Evolutionary conservation across 2,888 invertebrate species (phyloP).

Genomic region (Lucinisca nassula): DNA sequence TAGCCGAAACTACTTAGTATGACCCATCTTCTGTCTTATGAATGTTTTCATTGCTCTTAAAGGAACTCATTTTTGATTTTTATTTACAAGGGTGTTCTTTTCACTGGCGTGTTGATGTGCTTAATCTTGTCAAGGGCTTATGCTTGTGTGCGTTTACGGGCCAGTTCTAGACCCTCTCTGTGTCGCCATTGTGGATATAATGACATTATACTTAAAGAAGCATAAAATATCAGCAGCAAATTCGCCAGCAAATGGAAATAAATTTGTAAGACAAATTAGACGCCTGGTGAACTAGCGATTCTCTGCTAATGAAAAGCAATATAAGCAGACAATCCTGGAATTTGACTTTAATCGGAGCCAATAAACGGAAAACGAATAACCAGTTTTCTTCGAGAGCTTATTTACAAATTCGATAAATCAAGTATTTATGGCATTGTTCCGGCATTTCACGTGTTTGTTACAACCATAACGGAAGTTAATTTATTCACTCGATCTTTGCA

Average conservation of each 20-base stretch:
- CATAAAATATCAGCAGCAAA: constrained; percentile 10
- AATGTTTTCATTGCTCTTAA: too few species aligned
- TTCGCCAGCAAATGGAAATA: constrained; percentile 6
- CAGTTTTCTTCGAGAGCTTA: constrained; percentile 8
- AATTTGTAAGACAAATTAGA: not conserved
- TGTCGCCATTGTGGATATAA: not conserved
- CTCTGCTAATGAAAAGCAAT: constrained; percentile 8
- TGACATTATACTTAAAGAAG: constrained; percentile 9
- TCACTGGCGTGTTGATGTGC: too few species aligned
- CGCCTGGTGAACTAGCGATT: not conserved
- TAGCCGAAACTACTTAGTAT: too few species aligned
- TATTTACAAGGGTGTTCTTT: too few species aligned
- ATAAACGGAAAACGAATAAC: not conserved
- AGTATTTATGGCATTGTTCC: not conserved
- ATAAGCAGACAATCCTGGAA: not conserved
- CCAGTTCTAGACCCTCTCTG: not conserved
- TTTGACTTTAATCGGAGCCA: constrained; percentile 6
- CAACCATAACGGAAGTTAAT: not conserved
- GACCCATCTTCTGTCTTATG: too few species aligned
- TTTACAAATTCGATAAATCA: constrained; percentile 14
- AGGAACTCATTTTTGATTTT: too few species aligned
- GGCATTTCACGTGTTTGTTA: constrained; percentile 10
- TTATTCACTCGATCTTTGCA: constrained; percentile 13
- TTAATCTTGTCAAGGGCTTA: too few species aligned
- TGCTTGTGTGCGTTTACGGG: not conserved